Evolutionary conservation across 2,113 vertebrate species (phyloP), one percentile per base, ranked within the genome.

Genomic region (Oreotrochilus melanogaster): DNA sequence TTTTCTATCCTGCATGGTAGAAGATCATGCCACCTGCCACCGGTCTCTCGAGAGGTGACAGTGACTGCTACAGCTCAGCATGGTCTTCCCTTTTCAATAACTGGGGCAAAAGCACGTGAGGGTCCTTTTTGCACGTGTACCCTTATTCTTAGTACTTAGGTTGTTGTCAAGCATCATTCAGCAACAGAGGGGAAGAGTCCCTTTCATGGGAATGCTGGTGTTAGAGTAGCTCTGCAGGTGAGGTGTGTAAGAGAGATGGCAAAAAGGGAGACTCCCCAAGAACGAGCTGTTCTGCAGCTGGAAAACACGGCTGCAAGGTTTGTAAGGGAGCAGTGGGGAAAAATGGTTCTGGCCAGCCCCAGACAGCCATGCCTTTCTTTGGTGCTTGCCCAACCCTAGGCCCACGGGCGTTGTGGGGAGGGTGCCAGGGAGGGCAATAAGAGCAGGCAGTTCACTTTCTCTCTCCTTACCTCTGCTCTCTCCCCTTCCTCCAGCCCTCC

Each of bases 251-350:
- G 4, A 58, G 7, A 21, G 45, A 60, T 0, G 2, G 24, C 7
- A 60, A 53, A 69, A 79, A 43, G 6, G 4, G 18, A 28, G 22
- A 64, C 18, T 3, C 13, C 45, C 51, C 11, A 42, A 62, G n/a
- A 86, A 47, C 17, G 5, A 17, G 8, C 33, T 51, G 25, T 7
- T 31, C 50, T 39, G 25, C 7, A 37, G 22, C 25, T 58, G 50
- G 31, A 15, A 92, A 50, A 78, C 0, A 1, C 1, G 5, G 43
- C 27, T 48, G 28, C 39, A 7, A 0, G 0, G 25, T 65, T 64
- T 53, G 1, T 7, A 47, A 72, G 24, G 18, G 11, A 75, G n/a
- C 8, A 42, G 18, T 13, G 48, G 9, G 51, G 60, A 61, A 65
- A 51, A 23, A 31, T 1, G 30, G 14, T 48, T 27, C 35, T 18